phyloP scores from a whole-genome alignment of 1,140 invertebrate genomes.

The Augochlora pura region DNA sequence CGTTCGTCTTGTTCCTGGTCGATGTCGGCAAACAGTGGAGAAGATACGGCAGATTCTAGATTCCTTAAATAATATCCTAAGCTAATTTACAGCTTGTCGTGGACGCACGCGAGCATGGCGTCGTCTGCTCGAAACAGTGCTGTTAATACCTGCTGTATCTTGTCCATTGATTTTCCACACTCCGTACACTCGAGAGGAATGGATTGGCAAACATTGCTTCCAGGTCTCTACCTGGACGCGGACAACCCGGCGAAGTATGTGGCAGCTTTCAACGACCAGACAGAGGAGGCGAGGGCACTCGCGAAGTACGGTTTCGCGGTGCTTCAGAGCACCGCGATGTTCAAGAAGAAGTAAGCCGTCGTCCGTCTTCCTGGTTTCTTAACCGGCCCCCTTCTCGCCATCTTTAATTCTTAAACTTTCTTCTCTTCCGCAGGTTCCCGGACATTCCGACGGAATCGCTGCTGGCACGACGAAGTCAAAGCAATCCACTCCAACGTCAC shows the following conservation, averaged over 20 bases:
- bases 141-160: no score
- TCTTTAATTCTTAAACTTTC: background rate
- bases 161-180: no score
- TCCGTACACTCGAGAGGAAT: no score
- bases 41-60: no score
- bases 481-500: constrained; percentile 79
- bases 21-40: no score
- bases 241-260: constrained; percentile 87
- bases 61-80: no score
- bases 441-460: constrained; percentile 61
- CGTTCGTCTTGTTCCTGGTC: no score
- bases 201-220: constrained; percentile 27
- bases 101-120: no score
- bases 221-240: constrained; percentile 84
- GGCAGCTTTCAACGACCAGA: constrained; percentile 87
- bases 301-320: constrained; percentile 86
- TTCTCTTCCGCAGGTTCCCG: constrained; percentile 60
- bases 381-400: no score
- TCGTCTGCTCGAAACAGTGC: no score
- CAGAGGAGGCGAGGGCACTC: constrained; percentile 82
- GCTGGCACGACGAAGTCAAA: constrained; percentile 50
- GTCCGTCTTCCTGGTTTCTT: constrained; percentile 31
- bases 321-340: constrained; percentile 80
- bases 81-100: no score
- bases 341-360: constrained; percentile 61